Conservation (phyloP, 2,888 invertebrate genomes). For the Schizotus pectinicornis region DNA sequence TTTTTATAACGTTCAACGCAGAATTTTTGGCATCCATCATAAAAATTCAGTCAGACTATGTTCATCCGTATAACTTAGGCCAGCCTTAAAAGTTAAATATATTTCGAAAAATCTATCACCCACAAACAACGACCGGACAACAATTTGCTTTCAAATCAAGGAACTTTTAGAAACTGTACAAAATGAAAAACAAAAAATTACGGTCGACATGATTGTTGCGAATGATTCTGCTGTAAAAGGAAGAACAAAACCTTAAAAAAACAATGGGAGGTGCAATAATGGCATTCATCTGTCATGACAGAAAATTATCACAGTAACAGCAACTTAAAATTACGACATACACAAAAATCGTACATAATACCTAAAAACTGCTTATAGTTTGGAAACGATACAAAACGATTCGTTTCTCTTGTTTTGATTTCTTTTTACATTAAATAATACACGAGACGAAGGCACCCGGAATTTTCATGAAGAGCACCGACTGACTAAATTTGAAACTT, state of each 20-base stretch:
- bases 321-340: constrained; percentile 40
- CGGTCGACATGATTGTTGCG: constrained; percentile 14
- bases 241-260: constrained; percentile 24
- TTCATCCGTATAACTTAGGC: constrained; percentile 31
- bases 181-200: constrained; percentile 2
- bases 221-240: constrained; percentile 16
- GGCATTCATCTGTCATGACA: constrained; percentile 52
- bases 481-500: constrained; percentile 24
- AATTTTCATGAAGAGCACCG: constrained; percentile 32
- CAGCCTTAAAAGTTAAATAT: constrained; percentile 16
- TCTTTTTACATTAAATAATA: constrained; percentile 15
- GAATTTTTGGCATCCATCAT: constrained; percentile 37
- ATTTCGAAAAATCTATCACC: constrained; percentile 14
- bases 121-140: constrained; percentile 7
- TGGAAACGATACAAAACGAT: constrained; percentile 34
- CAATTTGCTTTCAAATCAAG: constrained; percentile 11
- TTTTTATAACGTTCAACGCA: constrained; percentile 33
- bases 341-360: constrained; percentile 40
- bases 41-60: constrained; percentile 40
- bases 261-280: constrained; percentile 20
- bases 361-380: constrained; percentile 51
- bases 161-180: constrained; percentile 21
- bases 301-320: constrained; percentile 52
- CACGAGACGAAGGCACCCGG: constrained; percentile 40
- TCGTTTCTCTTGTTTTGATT: neutral